Evolutionary conservation across 1,140 invertebrate species (phyloP), one percentile per base, ranked within the genome.

Genomic region (Octopus sinensis): DNA sequence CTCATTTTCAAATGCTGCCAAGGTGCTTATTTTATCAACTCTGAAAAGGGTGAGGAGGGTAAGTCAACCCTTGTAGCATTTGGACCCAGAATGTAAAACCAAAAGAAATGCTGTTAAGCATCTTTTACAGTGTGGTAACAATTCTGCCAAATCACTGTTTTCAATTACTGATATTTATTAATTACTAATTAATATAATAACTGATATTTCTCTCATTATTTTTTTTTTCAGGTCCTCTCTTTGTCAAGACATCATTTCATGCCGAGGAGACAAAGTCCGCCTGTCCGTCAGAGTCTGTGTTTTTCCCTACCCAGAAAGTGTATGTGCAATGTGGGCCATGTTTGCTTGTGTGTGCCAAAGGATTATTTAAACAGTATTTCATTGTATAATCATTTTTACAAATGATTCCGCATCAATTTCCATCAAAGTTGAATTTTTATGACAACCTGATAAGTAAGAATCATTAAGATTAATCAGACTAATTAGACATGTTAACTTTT

Each of bases 281-380:
- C 81, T 90, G 54, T 89, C 87, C 23, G 83, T 91, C 4, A 83
- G 90, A 54, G 90, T 90, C 5, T 81, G 87, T 76, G 86, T 91
- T 12, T 89, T 85, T 68, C 83, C 88, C 0, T 91, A 91, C 81
- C 90, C 90, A 13, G 90, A 91, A 80, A 87, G 85, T 53, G 87
- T 88, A 0, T 88, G 87, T 80, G 89, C 90, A 54, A 89, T 87
- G 7, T 91, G 90, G 90, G 83, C 91, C 7, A 91, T 91, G 89
- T 90, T 90, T 87, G 90, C 89, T 17, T 89, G 88, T 80, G 90
- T 89, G 84, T 91, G 89, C 83, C 89, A 90, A 78, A 87, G 56
- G 43, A 79, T 86, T 43, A 43, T 43, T 4, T 54, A 85, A 43
- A 85, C 80, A 85, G 23, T 6, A 79, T 6, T 13, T 71, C 30